Base-by-base conservation (phyloP, 2,113 vertebrate genomes). In the Hippocampus guttulatus region DNA sequence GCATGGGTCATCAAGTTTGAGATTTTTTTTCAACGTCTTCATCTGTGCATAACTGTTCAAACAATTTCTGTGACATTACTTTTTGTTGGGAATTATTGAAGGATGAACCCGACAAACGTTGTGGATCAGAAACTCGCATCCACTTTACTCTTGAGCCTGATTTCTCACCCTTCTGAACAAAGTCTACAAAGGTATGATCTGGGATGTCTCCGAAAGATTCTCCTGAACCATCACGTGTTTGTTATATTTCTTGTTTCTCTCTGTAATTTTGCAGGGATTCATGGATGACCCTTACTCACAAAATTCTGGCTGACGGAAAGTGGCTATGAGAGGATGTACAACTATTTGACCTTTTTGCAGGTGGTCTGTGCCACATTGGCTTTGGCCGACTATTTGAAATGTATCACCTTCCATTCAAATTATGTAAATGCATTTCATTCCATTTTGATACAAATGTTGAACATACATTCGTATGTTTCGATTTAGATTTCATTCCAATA, bases 351-450 rank as follows among this genome's bases (percentile, higher is more conserved):
- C 21, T 41, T 63, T 33, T n/a, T 45, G 62, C 0, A 23, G 12
- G 21, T 23, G 38, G 38, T 21, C 38, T 64, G 21, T 61, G 47
- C 60, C 65, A 64, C 45, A 79, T 54, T 66, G 66, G 75, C 75
- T 75, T 47, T 64, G 4, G 73, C 76, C 73, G 62, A 67, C 70
- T 45, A 74, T 33, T 25, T 65, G n/a, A 84, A 74, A 81, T 78
- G 71, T 75, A 81, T 75, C 70, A 64, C 70, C 38, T 78, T 78
- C 49, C 38, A 43, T 66, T 64, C n/a, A 68, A 64, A 78, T 77
- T 81, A 85, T 84, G 76, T 70, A 82, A 73, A 83, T 81, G 66
- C 67, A 72, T 69, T 70, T 20, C 40, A 70, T 76, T 73, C 18
- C 30, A 81, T 86, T 69, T 82, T 40, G 65, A 73, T 25, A 61